Base-by-base conservation (phyloP, 2,797 vertebrate species). In the Ambastaia sidthimunki region DNA sequence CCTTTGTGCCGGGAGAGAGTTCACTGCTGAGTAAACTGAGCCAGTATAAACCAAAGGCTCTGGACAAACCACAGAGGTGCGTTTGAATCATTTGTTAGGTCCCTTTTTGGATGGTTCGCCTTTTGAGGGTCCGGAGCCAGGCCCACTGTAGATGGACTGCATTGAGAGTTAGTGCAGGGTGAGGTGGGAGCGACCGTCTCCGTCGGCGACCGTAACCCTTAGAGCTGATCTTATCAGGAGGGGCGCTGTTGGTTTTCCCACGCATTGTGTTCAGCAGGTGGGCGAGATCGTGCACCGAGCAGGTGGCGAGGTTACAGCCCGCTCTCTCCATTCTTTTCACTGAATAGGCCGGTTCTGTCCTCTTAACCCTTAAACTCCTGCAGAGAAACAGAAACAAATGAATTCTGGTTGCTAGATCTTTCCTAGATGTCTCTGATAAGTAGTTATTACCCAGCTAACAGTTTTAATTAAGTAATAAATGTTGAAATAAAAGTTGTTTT, bases 241-340 rank as follows among this genome's bases (percentile, higher is more conserved):
- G 97, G 6, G 94, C 95, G 1, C 71, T 86, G 81, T 71, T 50
- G 15, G 88, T 78, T 81, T 89, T 92, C 83, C 90, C 91, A 5
- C 85, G 93, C 0, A 92, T 71, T 71, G 91, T 88, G 86, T 89
- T 88, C 83, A 98, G 85, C 60, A 86, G 85, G 70, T 95, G 86
- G n/a, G 92, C 85, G 88, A 98, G 87, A 50, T 95, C 93, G 7
- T 96, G 94, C 82, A 94, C 89, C 0, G 91, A 85, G 89, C 96
- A 98, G 0, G 95, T 96, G 71, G 93, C 88, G 7, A 99, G 92
- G 28, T 86, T 83, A 83, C 97, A 98, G 65, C 95, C 93, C 0
- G 87, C 65, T 7, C 87, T 80, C 71, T 90, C 84, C 76, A 95
- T 93, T 87, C 96, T 94, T 89, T 91, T 93, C 76, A 85, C 95